Conservation (phyloP, 2,888 invertebrate genomes). For the Glaucopsyche alexis region DNA sequence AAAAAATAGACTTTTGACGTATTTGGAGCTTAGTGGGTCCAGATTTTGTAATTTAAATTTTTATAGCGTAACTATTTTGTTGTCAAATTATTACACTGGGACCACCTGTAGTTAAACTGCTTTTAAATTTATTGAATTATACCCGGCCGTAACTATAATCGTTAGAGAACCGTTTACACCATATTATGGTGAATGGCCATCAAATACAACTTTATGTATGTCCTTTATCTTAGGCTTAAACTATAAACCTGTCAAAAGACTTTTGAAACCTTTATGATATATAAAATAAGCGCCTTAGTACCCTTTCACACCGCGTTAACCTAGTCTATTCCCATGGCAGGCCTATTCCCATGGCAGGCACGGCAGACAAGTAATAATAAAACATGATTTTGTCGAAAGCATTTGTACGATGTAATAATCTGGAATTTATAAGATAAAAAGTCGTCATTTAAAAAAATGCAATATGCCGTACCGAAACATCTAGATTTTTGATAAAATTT, state of each 20-base stretch:
- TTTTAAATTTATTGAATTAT: constrained; percentile 13
- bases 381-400: no score
- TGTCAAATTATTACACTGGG: background rate
- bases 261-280: background rate
- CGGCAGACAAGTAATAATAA: no score
- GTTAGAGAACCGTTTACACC: constrained; percentile 5
- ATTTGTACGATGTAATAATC: no score
- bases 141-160: background rate
- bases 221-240: background rate
- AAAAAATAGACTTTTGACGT: background rate
- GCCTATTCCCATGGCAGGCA: no score
- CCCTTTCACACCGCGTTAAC: background rate
- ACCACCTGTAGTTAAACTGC: background rate
- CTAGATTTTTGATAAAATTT: background rate
- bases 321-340: no score
- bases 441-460: no score
- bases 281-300: constrained; percentile 3
- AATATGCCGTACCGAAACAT: background rate
- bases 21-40: background rate
- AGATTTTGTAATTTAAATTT: background rate
- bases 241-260: constrained; percentile 1
- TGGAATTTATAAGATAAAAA: no score
- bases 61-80: background rate
- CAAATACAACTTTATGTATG: background rate
- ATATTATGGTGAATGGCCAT: background rate